Evolutionary conservation across 2,888 invertebrate genomes (phyloP).

Genomic region (Brassicogethes aeneus): DNA sequence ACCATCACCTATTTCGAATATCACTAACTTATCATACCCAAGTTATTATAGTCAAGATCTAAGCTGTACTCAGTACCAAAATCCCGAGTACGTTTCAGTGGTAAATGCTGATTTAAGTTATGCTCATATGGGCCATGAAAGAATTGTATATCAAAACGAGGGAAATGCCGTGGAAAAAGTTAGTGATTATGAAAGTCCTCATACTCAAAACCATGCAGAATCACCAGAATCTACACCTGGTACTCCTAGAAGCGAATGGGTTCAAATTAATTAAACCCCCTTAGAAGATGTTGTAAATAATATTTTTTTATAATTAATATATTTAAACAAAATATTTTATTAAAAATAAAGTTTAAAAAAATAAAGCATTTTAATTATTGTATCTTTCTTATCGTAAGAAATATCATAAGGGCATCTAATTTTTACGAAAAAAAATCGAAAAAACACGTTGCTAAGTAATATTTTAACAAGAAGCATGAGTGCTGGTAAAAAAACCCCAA

Average conservation of each 20-base stretch:
- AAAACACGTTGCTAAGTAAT: too few relatives aligned
- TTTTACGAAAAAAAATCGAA: too few relatives aligned
- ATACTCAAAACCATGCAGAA: constrained; percentile 22
- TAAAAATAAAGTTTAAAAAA: too few relatives aligned
- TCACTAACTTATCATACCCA: constrained; percentile 36
- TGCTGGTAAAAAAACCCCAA: too few relatives aligned
- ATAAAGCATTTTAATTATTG: too few relatives aligned
- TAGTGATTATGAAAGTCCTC: constrained; percentile 21
- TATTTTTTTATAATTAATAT: background rate
- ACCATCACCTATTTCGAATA: constrained; percentile 31
- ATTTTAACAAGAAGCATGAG: too few relatives aligned
- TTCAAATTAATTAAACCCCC: constrained; percentile 11
- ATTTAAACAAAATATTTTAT: background rate
- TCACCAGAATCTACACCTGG: constrained; percentile 30
- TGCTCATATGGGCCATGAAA: constrained; percentile 21
- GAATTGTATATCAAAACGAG: constrained; percentile 29
- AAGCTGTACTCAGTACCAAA: constrained; percentile 33
- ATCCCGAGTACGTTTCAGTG: constrained; percentile 34
- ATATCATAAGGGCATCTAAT: too few relatives aligned
- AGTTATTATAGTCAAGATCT: constrained; percentile 36
- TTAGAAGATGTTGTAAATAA: background rate
- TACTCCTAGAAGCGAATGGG: constrained; percentile 32
- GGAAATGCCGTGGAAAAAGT: constrained; percentile 23
- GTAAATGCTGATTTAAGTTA: constrained; percentile 32
- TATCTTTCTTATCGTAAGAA: too few relatives aligned